Base-by-base conservation (phyloP, 2,888 invertebrate species). In the Beris morrisii region DNA sequence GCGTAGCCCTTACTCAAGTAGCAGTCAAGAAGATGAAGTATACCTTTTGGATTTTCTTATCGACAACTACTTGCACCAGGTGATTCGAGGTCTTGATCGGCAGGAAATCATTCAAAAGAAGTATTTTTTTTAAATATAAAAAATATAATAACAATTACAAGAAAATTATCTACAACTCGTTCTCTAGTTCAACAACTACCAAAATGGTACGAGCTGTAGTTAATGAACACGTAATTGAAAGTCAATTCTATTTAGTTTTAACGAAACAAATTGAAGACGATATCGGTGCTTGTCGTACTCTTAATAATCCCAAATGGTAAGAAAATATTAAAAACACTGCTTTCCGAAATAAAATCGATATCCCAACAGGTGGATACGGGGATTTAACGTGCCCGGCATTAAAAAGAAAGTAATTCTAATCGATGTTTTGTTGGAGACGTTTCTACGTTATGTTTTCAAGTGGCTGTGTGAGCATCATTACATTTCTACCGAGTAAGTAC, bases 271-370 rank as follows among this genome's bases (percentile, higher is more conserved):
- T 48, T 48, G 13, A n/a, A 5, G 48, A 48, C 15, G 12, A 12
- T 48, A 48, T 48, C 11, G 48, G 48, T 6, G 12, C 15, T 48
- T 13, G n/a, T 12, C 5, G 6, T 11, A 15, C 15, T 12, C 12
- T 48, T 11, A 48, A 48, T 48, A 15, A 6, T 12, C 48, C 48
- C n/a, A 6, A 12, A 13, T 48, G 48, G 48, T 48, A 12, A 48
- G 15, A 13, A 13, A 13, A 13, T 22, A 22, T 22, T 22, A 48
- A 48, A 48, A 13, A 48, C 15, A 48, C 4, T 48, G 6, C 12
- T 48, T 48, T 48, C n/a, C n/a, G 12, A 48, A 48, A 48, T 13
- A 44, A n/a, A 44, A 44, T 44, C n/a, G n/a, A 44, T 44, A 44
- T 12, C 9, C n/a, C 9, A 44, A 9, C n/a, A 48, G 48, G n/a